A percentile compares a stretch with the other conserved stretches of the same genome.
Evolutionary conservation across 2,888 invertebrate species (phyloP).

Genomic region (Drosophila prolongata): DNA sequence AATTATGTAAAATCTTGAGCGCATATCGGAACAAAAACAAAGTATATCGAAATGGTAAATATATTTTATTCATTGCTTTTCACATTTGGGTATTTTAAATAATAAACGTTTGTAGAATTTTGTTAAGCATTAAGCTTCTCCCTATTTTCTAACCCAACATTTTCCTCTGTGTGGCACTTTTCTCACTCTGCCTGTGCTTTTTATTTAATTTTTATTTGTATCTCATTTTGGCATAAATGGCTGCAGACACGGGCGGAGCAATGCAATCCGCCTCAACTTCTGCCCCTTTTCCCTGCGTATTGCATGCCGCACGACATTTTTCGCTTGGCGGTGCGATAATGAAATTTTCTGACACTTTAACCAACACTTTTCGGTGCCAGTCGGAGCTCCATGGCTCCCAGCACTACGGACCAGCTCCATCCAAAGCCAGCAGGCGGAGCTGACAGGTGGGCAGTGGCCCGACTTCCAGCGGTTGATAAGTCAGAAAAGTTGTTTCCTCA

Average conservation of each 20-base stretch:
- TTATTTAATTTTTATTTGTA: constrained; percentile 55
- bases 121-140: too few species aligned
- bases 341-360: constrained; percentile 80
- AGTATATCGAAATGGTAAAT: too few species aligned
- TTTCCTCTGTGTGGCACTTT: constrained; percentile 14
- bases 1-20: too few species aligned
- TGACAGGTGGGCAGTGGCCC: constrained; percentile 49
- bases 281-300: constrained; percentile 51
- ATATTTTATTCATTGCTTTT: too few species aligned
- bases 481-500: constrained; percentile 77
- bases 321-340: constrained; percentile 72
- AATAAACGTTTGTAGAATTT: too few species aligned
- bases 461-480: constrained; percentile 65
- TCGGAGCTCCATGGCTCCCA: constrained; percentile 57
- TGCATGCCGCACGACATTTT: constrained; percentile 79
- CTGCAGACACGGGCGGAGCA: constrained; percentile 70
- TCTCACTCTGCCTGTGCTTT: constrained; percentile 20
- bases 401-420: constrained; percentile 26
- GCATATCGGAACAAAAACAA: too few species aligned
- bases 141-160: background rate
- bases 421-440: constrained; percentile 41
- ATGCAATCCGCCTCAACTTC: constrained; percentile 46
- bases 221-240: constrained; percentile 79
- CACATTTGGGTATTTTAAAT: too few species aligned
- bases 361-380: constrained; percentile 75